A percentile compares a stretch with the other conserved stretches of the same genome.
These are phyloP conservation scores for Acipenser ruthenus DNA, from an alignment of 2,797 vertebrate species.

Conservation along the genomic window DNA sequence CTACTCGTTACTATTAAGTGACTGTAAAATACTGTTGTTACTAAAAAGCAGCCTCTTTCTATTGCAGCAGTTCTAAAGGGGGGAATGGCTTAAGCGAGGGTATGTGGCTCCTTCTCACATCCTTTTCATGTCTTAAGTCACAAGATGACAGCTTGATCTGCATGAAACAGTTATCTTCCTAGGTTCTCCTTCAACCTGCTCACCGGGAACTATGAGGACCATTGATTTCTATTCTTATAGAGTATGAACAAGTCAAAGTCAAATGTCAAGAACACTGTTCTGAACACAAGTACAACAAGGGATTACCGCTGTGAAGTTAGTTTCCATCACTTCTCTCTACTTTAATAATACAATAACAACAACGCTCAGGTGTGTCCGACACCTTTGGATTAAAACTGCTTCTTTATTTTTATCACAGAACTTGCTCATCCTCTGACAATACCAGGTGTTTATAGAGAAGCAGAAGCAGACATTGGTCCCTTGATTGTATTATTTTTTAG, in stretches of 20 bases:
- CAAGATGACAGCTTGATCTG: neutral
- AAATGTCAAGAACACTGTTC: conserved; percentile 4
- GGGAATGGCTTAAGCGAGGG: too few species aligned
- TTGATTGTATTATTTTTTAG: too few species aligned
- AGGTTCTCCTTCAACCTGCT: neutral
- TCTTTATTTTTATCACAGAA: neutral
- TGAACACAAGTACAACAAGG: conserved; percentile 27
- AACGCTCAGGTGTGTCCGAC: neutral
- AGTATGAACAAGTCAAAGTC: neutral
- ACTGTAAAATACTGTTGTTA: too few species aligned
- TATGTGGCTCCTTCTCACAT: too few species aligned
- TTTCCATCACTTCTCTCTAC: conserved; percentile 18
- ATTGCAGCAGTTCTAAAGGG: too few species aligned
- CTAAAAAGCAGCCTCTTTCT: too few species aligned
- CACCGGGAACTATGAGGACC: neutral
- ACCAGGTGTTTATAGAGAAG: conserved; percentile 4
- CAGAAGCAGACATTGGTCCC: neutral
- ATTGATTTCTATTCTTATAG: neutral
- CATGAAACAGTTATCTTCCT: neutral
- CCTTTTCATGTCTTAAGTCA: neutral
- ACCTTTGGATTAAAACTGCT: conserved; percentile 5
- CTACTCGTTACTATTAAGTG: too few species aligned
- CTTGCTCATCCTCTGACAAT: neutral
- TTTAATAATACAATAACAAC: neutral
- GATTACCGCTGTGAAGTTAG: conserved; percentile 34